phyloP scores from a whole-genome alignment of 2,888 invertebrate species.

The Gymnosoma rotundatum region DNA sequence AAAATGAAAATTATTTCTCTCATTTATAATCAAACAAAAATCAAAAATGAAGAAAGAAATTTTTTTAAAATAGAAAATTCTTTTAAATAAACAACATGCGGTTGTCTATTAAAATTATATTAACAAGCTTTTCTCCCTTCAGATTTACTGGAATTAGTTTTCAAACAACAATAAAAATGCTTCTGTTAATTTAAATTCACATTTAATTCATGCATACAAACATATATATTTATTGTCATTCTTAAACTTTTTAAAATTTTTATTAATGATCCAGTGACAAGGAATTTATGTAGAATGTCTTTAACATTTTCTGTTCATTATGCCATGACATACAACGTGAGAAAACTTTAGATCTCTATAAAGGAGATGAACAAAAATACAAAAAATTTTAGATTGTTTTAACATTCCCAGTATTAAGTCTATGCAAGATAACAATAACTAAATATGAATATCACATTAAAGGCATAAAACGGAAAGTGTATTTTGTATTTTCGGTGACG shows the following conservation, averaged over 20 bases:
- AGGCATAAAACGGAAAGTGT: background rate
- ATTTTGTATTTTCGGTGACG: slow-evolving; percentile 46
- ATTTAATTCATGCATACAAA: slow-evolving; percentile 38
- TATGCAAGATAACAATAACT: background rate
- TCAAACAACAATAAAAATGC: slow-evolving; percentile 37
- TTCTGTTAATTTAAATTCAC: slow-evolving; percentile 45
- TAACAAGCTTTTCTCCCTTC: background rate
- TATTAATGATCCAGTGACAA: slow-evolving; percentile 45
- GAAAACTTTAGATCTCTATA: slow-evolving; percentile 52
- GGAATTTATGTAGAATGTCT: slow-evolving; percentile 47
- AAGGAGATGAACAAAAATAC: slow-evolving; percentile 13
- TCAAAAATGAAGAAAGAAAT: too few species aligned
- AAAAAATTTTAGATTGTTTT: slow-evolving; percentile 32
- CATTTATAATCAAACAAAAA: too few species aligned
- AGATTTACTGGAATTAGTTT: background rate
- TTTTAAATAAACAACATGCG: too few species aligned
- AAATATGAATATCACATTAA: slow-evolving; percentile 1
- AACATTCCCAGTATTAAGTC: slow-evolving; percentile 1
- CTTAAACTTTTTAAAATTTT: slow-evolving; percentile 35
- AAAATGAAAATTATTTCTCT: too few species aligned
- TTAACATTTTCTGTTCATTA: background rate
- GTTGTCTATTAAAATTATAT: background rate
- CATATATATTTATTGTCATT: background rate
- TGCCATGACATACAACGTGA: slow-evolving; percentile 51
- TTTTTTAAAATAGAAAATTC: too few species aligned